These are phyloP conservation scores for Pampusana beccarii DNA, from an alignment of 2,113 vertebrate genomes.

Conservation along the genomic window DNA sequence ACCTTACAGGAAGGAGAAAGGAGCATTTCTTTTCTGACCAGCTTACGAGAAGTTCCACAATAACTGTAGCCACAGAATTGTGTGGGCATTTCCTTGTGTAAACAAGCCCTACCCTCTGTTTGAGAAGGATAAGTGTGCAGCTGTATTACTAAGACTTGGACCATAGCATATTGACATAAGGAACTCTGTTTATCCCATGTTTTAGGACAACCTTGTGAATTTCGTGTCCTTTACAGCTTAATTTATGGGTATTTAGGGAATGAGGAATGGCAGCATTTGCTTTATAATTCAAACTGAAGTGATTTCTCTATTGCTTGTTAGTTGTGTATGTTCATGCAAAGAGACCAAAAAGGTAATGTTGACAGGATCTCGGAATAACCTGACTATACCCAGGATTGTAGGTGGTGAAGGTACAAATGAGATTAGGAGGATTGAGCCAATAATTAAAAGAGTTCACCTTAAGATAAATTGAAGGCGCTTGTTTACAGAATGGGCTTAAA, in stretches of 20 bases:
- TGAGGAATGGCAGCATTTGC: not conserved
- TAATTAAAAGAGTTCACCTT: not conserved
- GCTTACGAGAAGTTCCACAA: not conserved
- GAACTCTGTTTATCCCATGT: not conserved
- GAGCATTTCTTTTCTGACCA: not conserved
- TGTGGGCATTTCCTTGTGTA: not conserved
- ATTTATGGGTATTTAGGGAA: not conserved
- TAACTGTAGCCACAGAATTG: not conserved
- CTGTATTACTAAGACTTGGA: not conserved
- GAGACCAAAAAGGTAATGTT: not conserved
- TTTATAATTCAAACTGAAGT: not conserved
- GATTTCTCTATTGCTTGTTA: not conserved
- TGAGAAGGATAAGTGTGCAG: not conserved
- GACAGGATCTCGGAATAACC: not conserved
- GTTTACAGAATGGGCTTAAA: not conserved
- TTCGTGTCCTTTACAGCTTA: not conserved
- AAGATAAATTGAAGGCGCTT: not conserved
- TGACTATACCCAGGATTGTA: not conserved
- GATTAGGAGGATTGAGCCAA: not conserved
- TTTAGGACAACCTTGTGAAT: not conserved
- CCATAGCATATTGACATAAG: not conserved
- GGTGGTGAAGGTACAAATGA: not conserved
- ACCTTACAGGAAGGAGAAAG: not conserved
- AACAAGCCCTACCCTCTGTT: slow-evolving; percentile 11
- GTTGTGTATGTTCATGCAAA: not conserved